phyloP scores from a whole-genome alignment of 2,113 vertebrate species.

The Pristiophorus japonicus region DNA sequence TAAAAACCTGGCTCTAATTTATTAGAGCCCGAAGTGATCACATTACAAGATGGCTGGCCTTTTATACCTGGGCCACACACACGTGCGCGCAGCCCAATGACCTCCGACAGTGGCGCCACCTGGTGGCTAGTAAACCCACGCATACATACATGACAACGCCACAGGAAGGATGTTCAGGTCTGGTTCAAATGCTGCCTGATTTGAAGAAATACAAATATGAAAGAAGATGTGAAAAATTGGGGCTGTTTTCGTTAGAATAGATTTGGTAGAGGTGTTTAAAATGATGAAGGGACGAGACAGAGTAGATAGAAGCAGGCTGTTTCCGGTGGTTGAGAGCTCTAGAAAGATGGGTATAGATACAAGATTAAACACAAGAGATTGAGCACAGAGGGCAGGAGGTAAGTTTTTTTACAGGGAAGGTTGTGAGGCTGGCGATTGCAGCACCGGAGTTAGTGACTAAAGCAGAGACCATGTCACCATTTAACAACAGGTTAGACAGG shows the following conservation, averaged over 20 bases:
- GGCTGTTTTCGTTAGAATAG: not conserved
- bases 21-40: too few species aligned
- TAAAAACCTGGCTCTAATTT: too few species aligned
- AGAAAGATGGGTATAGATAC: not conserved
- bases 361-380: not conserved
- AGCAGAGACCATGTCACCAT: not conserved
- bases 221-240: not conserved
- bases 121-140: too few species aligned
- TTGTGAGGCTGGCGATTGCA: not conserved
- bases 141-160: too few species aligned
- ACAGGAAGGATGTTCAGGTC: too few species aligned
- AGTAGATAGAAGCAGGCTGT: not conserved
- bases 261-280: not conserved
- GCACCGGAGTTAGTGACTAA: not conserved
- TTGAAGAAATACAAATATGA: not conserved
- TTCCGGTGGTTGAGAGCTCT: not conserved
- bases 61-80: too few species aligned
- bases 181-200: not conserved
- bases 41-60: too few species aligned
- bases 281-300: not conserved
- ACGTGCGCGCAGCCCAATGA: too few species aligned
- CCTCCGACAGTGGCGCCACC: too few species aligned
- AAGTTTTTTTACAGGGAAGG: not conserved
- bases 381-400: not conserved
- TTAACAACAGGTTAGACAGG: not conserved